phyloP scores from a whole-genome alignment of 2,888 invertebrate species.

The Oligia fasciuncula region DNA sequence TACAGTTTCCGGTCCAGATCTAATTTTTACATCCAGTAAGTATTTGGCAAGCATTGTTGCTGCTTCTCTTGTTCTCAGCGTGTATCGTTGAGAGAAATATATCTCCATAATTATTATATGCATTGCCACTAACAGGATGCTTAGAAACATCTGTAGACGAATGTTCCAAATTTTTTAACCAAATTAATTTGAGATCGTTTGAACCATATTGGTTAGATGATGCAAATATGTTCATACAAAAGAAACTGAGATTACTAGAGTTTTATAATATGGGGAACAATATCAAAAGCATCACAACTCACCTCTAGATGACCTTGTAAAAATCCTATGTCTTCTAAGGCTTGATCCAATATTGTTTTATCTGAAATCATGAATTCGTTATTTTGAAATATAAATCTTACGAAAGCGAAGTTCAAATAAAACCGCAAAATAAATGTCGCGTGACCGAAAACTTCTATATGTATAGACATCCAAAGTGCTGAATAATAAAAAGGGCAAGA shows the following conservation, averaged over 20 bases:
- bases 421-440: slow-evolving; percentile 72
- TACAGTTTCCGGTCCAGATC: too few species aligned
- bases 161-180: background rate
- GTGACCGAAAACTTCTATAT: slow-evolving; percentile 72
- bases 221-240: background rate
- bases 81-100: background rate
- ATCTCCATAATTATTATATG: too few species aligned
- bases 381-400: slow-evolving; percentile 33
- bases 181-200: background rate
- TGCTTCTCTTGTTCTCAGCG: background rate
- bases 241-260: background rate
- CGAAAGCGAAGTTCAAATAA: slow-evolving; percentile 56
- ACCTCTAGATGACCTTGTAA: slow-evolving; percentile 90
- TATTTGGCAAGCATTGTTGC: background rate
- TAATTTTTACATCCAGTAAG: background rate
- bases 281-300: slow-evolving; percentile 64
- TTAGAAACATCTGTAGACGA: background rate
- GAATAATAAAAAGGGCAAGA: slow-evolving; percentile 75
- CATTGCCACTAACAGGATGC: background rate
- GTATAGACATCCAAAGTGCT: slow-evolving; percentile 72
- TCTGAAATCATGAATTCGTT: slow-evolving; percentile 86
- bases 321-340: slow-evolving; percentile 91
- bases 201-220: background rate
- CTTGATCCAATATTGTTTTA: slow-evolving; percentile 92
- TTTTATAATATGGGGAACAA: background rate